A percentile compares a stretch with the other conserved stretches of the same genome.
Conservation (phyloP, 2,888 invertebrate species). For the Macroteleia sp. region DNA sequence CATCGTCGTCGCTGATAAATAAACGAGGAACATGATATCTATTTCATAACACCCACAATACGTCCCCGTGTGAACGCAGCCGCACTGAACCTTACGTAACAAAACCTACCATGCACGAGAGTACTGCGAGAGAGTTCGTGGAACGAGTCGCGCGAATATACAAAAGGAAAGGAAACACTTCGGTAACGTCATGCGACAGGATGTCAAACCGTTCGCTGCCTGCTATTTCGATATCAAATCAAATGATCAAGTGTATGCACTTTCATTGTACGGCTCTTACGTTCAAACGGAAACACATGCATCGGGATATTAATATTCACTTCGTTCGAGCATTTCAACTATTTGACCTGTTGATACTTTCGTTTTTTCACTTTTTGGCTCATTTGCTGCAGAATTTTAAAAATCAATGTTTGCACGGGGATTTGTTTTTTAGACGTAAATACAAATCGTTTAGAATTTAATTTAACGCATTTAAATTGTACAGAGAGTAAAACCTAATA, state of each 20-base stretch:
- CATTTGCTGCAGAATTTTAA: background rate
- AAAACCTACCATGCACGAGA: constrained; percentile 56
- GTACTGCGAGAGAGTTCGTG: constrained; percentile 68
- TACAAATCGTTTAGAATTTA: too few species aligned
- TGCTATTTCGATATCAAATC: constrained; percentile 42
- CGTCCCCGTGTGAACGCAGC: constrained; percentile 82
- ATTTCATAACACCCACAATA: constrained; percentile 83
- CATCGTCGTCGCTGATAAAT: constrained; percentile 70
- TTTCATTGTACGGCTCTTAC: constrained; percentile 35
- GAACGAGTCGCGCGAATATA: constrained; percentile 65
- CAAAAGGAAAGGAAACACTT: constrained; percentile 55
- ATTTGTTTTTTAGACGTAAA: too few species aligned
- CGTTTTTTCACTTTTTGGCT: constrained; percentile 2
- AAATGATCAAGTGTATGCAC: constrained; percentile 33
- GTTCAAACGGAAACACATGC: constrained; percentile 17
- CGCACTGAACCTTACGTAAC: constrained; percentile 74
- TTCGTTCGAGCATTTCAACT: constrained; percentile 13
- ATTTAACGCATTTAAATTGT: too few species aligned
- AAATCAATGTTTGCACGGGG: background rate
- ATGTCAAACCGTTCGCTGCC: constrained; percentile 52
- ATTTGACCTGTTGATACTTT: constrained; percentile 19
- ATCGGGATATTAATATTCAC: constrained; percentile 33
- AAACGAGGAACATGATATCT: constrained; percentile 80
- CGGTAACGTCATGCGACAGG: constrained; percentile 58
- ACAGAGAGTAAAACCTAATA: too few species aligned